Base-by-base conservation (phyloP, 2,797 vertebrate species). In the Peromyscus melanophrys region DNA sequence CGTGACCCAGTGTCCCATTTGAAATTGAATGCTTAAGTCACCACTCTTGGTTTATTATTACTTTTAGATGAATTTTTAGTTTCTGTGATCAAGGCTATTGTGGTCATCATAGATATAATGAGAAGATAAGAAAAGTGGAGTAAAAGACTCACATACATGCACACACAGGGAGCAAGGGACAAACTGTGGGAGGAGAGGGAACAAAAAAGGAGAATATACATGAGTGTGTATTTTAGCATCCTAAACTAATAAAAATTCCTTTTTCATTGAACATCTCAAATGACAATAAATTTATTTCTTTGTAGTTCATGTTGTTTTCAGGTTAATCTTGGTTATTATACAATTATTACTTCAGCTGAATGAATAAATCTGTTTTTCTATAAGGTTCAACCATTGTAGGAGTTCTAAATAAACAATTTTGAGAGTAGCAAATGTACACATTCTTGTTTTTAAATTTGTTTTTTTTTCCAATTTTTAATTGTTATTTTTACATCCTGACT, bases 201-300 rank as follows among this genome's bases (percentile, higher is more conserved):
- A 25, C 4, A 40, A 88, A 37, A 61, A 69, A 69, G 63, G 4
- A 67, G 52, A 37, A 6, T 19, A 11, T 40, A 29, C 55, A 17
- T 40, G 49, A 37, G 65, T n/a, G 25, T 29, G n/a, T 57, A 29
- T 75, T 73, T 55, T 27, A 73, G n/a, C 46, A 87, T 40, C 52
- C 55, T 59, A 13, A 17, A 67, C 14, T 34, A 67, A 78, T 86
- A 77, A 65, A 85, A 77, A 55, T 17, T 25, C 31, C 23, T 43
- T 69, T 25, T 19, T 83, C 57, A 31, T 0, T 52, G 90, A 92
- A 34, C 27, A 84, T 77, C 25, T 83, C 69, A 71, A 75, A 78
- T 92, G 55, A 67, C n/a, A 83, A 71, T 16, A 91, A 83, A 94
- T 40, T 43, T 57, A 46, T 77, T 84, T 59, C 43, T 80, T 95